Evolutionary conservation across 2,113 vertebrate species (phyloP), one percentile per base, ranked within the genome.

Genomic region (Podarcis raffonei): DNA sequence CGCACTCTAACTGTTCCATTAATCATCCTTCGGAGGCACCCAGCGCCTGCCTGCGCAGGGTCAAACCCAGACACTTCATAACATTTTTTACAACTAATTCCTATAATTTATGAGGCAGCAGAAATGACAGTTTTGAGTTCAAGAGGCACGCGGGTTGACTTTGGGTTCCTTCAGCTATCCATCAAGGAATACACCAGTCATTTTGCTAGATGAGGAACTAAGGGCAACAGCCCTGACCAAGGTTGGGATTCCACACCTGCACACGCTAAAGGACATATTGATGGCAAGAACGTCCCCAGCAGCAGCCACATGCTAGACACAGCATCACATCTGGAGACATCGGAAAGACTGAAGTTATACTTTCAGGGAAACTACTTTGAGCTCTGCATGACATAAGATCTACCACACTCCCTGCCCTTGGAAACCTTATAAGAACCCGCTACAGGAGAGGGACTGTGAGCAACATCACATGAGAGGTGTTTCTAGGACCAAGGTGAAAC

Each of bases 281-380:
- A 71, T 59, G 65, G 0, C 7, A 57, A 42, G 53, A 65, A 5
- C 79, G 48, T 18, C 59, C 86, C 37, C 23, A 6, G 0, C 0
- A n/a, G 4, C 0, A 0, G n/a, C 20, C 32, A 4, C 25, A 27
- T 57, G 68, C 83, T 1, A 30, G 42, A 9, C 0, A 0, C n/a
- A 18, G 27, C 68, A 11, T 7, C 72, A 1, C 15, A 35, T 53
- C 35, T 35, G 20, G 0, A 1, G 59, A 81, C 39, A 84, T n/a
- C 5, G 11, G 1, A 9, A n/a, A 6, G 37, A 0, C 81, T 53
- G 48, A 12, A 53, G 48, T 53, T 53, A 53, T 53, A 53, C 11
- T 53, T 53, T 12, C 9, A 11, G 48, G 48, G 48, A 53, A 53
- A 53, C 9, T 53, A 53, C 11, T 53, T 53, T 12, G 48, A 53